Conservation (phyloP, 2,888 invertebrate species). For the Eilema sororculum region DNA sequence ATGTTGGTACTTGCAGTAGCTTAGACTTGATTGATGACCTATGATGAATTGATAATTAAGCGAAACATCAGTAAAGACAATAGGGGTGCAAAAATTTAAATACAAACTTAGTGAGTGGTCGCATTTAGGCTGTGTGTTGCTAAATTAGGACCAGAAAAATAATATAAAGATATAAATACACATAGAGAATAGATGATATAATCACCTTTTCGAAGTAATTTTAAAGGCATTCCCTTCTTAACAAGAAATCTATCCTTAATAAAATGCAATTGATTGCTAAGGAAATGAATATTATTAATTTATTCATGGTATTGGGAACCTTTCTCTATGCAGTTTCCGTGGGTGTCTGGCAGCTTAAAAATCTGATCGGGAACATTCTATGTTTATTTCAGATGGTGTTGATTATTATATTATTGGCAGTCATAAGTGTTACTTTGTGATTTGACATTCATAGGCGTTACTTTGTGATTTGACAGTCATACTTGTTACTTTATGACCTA, state of each 20-base stretch:
- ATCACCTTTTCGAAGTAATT: background rate
- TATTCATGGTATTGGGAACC: constrained; percentile 8
- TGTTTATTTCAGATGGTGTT: background rate
- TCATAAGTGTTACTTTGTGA: background rate
- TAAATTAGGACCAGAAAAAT: background rate
- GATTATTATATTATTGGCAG: background rate
- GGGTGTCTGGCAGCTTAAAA: background rate
- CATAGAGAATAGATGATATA: background rate
- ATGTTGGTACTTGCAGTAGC: background rate
- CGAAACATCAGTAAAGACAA: too few species aligned
- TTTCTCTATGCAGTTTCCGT: background rate
- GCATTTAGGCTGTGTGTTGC: background rate
- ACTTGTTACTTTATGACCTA: background rate
- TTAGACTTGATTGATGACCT: background rate
- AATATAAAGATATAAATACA: background rate
- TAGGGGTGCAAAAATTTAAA: too few species aligned
- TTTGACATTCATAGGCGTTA: background rate
- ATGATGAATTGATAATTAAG: too few species aligned
- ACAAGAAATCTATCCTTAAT: background rate
- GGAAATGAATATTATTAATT: constrained; percentile 13
- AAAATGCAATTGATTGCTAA: background rate
- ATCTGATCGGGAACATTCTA: background rate
- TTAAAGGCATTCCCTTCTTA: background rate
- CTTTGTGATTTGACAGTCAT: background rate
- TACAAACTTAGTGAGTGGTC: too few species aligned